Evolutionary conservation across 2,888 invertebrate genomes (phyloP).

Genomic region (Caenorhabditis sp.): DNA sequence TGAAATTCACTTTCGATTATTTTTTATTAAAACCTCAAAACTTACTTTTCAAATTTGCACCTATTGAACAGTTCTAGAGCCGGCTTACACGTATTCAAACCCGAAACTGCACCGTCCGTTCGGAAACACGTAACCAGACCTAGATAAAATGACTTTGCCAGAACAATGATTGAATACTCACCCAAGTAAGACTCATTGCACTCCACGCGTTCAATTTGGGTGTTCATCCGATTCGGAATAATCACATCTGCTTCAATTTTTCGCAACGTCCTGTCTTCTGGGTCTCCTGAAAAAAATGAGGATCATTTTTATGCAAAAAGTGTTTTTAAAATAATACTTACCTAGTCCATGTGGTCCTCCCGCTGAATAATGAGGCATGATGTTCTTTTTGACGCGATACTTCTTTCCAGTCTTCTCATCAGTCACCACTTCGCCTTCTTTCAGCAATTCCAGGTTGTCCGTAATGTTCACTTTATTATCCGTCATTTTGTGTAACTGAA

Average conservation of each 20-base stretch:
- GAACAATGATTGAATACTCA: constrained; percentile 29
- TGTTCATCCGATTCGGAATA: constrained; percentile 93
- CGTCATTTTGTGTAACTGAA: constrained; percentile 29
- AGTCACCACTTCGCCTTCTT: constrained; percentile 79
- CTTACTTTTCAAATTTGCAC: constrained; percentile 79
- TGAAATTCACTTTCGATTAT: too few relatives aligned
- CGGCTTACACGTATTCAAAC: constrained; percentile 75
- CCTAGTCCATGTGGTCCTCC: constrained; percentile 79
- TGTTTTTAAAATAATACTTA: constrained; percentile 42
- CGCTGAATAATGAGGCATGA: constrained; percentile 76
- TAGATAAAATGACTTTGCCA: constrained; percentile 12
- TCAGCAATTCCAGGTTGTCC: constrained; percentile 71
- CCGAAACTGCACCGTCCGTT: constrained; percentile 75
- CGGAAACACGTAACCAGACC: constrained; percentile 78
- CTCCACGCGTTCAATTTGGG: constrained; percentile 89
- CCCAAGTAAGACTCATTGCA: constrained; percentile 85
- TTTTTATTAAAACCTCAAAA: constrained; percentile 5
- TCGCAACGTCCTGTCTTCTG: constrained; percentile 90
- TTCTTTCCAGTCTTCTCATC: constrained; percentile 79
- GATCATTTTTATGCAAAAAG: neutral
- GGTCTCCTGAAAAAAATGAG: constrained; percentile 86
- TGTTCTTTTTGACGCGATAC: constrained; percentile 79
- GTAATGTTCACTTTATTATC: constrained; percentile 62
- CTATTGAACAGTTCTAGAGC: constrained; percentile 76
- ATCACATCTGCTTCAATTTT: constrained; percentile 93